Evolutionary conservation across 2,888 invertebrate species (phyloP).

Genomic region (Cremastobaeus sp.): DNA sequence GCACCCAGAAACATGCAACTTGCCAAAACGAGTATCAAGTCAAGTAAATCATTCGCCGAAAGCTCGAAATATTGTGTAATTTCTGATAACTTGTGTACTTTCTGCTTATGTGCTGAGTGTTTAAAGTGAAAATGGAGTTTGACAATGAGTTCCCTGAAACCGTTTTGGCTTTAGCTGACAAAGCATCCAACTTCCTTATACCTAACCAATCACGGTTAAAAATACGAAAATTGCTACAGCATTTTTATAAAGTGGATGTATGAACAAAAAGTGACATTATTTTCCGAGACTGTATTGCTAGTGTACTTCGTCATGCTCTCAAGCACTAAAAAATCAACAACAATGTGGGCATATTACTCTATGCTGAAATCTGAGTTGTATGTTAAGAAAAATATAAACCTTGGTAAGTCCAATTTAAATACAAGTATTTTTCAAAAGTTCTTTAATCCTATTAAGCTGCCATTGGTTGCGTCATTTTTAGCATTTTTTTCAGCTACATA

Average conservation of each 20-base stretch:
- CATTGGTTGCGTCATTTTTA: neutral
- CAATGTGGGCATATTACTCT: constrained; percentile 17
- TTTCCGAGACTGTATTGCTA: constrained; percentile 10
- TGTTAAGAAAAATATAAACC: constrained; percentile 4
- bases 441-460: neutral
- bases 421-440: neutral
- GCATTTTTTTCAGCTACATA: too few relatives aligned
- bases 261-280: constrained; percentile 19
- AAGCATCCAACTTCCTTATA: constrained; percentile 8
- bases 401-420: constrained; percentile 9
- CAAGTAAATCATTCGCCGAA: too few relatives aligned
- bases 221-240: constrained; percentile 11
- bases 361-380: constrained; percentile 12
- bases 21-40: too few relatives aligned
- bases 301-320: constrained; percentile 11
- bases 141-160: constrained; percentile 6
- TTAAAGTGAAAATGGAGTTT: neutral
- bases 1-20: too few relatives aligned
- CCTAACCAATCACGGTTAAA: neutral
- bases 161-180: constrained; percentile 18
- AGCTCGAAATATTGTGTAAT: too few relatives aligned
- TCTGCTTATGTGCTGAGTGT: too few relatives aligned
- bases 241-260: neutral
- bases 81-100: too few relatives aligned
- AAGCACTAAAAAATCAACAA: constrained; percentile 7